Evolutionary conservation across 1,140 invertebrate genomes (phyloP), one percentile per base, ranked within the genome.

Genomic region (Leptinotarsa texana): DNA sequence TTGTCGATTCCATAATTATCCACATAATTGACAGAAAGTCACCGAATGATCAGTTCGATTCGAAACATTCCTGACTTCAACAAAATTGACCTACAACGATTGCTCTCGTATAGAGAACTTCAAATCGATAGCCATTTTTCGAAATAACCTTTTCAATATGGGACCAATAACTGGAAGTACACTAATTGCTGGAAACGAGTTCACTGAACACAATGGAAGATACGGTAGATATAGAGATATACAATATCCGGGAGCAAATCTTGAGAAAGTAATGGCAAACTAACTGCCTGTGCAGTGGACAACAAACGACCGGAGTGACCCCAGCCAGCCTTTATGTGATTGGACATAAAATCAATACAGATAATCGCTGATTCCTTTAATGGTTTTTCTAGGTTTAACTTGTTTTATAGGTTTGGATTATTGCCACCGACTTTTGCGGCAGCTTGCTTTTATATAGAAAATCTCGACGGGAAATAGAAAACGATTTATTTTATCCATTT

Each of bases 321-420:
- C 71, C 72, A 65, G 69, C 27, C 72, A 67, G 70, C 67, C 75
- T 73, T 78, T 78, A 80, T 76, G 65, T 78, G 77, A 80, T 80
- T 79, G 73, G 79, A 82, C 79, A 77, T 76, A 78, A 80, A 80
- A 82, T 82, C 80, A 72, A 82, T 82, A 79, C 77, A 80, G 78
- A 82, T 80, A 82, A 82, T 82, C 80, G 77, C 77, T 79, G 78
- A 80, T 81, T 79, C 80, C 78, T 80, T 80, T 80, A 80, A 82
- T 82, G 79, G 79, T 80, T 80, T 57, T 80, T 77, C 78, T 57
- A 76, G 80, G 74, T 82, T 80, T 75, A 77, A 77, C 75, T 80
- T 79, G 78, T 80, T 80, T 82, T 78, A 78, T 80, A 68, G 68
- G 47, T 63, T 21, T 33, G 74, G 75, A 78, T 78, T 78, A 80